These are phyloP conservation scores for Pan paniscus DNA, from an alignment of 2,113 vertebrate genomes.

Conservation along the genomic window DNA sequence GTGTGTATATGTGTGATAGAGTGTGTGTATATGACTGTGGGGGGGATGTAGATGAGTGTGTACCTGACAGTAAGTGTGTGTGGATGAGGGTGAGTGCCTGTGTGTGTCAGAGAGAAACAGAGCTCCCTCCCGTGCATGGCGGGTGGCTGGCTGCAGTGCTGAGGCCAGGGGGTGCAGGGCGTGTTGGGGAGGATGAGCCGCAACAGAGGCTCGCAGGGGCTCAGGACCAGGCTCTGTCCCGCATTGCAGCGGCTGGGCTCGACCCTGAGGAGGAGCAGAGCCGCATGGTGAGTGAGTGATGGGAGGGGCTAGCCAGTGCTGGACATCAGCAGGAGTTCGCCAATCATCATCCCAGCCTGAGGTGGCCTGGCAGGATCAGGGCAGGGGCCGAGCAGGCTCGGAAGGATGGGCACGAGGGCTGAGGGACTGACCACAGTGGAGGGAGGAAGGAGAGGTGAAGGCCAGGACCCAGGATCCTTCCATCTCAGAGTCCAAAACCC, in stretches of 20 bases:
- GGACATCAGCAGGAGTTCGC: neutral
- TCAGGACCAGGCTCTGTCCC: neutral
- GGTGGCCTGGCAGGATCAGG: neutral
- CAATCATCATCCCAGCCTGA: too few species aligned
- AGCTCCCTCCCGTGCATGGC: neutral
- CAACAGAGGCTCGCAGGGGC: neutral
- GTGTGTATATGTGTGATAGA: neutral
- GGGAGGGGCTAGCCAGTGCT: neutral
- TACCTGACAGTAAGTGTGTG: too few species aligned
- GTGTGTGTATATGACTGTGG: neutral
- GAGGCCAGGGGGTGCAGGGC: neutral
- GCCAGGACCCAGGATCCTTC: neutral
- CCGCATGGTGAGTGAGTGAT: neutral
- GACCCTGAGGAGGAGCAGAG: neutral
- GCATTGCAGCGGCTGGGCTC: accelerated
- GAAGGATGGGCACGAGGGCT: neutral
- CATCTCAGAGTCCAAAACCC: neutral
- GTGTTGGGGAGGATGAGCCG: neutral
- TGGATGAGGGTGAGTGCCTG: neutral
- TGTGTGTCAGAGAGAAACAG: neutral
- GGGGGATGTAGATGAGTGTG: neutral
- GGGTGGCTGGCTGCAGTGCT: neutral
- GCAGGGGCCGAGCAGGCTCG: neutral
- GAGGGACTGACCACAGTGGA: neutral
- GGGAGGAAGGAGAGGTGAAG: neutral